A percentile compares a stretch with the other conserved stretches of the same genome.
phyloP scores from a whole-genome alignment of 2,888 invertebrate genomes.

The Ditula angustiorana region DNA sequence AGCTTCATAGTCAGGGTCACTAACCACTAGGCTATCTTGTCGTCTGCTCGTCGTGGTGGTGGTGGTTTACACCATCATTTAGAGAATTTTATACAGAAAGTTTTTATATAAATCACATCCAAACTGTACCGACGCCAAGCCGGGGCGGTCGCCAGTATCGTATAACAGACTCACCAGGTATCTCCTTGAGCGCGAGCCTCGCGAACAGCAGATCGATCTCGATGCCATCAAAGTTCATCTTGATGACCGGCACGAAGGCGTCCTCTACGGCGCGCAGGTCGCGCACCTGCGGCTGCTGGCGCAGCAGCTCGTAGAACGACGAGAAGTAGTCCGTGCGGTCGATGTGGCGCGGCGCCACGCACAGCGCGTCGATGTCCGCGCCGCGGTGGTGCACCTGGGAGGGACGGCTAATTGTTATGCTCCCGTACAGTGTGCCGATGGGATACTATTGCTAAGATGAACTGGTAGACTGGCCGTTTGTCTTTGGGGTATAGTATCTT shows the following conservation, averaged over 20 bases:
- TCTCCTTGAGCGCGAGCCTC: constrained; percentile 96
- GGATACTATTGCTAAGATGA: too few relatives aligned
- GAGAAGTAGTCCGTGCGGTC: constrained; percentile 97
- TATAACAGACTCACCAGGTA: constrained; percentile 89
- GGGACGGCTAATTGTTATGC: too few relatives aligned
- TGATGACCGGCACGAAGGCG: constrained; percentile 99
- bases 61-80: too few relatives aligned
- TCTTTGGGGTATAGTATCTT: too few relatives aligned
- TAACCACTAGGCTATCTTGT: too few relatives aligned
- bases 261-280: constrained; percentile 94
- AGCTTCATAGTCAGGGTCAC: too few relatives aligned
- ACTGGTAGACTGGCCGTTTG: too few relatives aligned
- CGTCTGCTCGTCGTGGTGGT: too few relatives aligned
- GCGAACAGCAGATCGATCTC: constrained; percentile 99
- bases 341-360: constrained; percentile 98
- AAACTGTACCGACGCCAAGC: too few relatives aligned
- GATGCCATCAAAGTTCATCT: constrained; percentile 99
- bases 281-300: constrained; percentile 91
- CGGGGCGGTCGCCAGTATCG: too few relatives aligned
- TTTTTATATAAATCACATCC: too few relatives aligned
- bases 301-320: constrained; percentile 96
- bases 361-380: constrained; percentile 99
- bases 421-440: neutral
- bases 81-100: too few relatives aligned
- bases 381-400: constrained; percentile 95